phyloP scores from a whole-genome alignment of 2,113 vertebrate genomes.

The Craseonycteris thonglongyai region DNA sequence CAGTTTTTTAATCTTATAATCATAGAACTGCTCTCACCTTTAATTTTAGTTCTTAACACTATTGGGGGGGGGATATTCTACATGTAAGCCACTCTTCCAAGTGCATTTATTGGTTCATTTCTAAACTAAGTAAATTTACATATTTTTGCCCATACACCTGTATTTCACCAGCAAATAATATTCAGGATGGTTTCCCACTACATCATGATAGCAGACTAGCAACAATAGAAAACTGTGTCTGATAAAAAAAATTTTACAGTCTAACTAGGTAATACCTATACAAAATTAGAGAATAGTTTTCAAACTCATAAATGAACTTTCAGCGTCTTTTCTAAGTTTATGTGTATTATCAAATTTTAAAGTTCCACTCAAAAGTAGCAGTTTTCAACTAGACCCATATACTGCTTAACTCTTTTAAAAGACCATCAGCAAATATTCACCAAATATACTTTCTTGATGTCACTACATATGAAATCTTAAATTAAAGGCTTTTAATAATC shows the following conservation, averaged over 20 bases:
- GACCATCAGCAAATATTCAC: not conserved
- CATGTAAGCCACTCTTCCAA: not conserved
- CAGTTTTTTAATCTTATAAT: not conserved
- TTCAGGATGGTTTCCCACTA: not conserved
- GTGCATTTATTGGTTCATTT: not conserved
- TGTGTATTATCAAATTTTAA: not conserved
- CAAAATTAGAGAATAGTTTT: not conserved
- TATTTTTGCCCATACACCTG: not conserved
- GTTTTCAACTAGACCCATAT: not conserved
- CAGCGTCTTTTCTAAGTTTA: not conserved
- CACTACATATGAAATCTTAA: not conserved
- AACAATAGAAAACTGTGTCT: not conserved
- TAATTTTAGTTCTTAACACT: not conserved
- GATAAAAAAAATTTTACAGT: not conserved
- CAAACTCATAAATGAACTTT: not conserved
- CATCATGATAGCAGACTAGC: too few species aligned
- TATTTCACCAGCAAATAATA: not conserved
- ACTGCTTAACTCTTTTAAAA: not conserved
- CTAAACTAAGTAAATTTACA: not conserved
- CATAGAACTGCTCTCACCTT: not conserved
- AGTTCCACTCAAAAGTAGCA: not conserved
- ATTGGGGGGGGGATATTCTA: not conserved
- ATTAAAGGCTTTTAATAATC: not conserved
- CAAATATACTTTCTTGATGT: not conserved
- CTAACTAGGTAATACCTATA: not conserved